Conservation (phyloP, 2,113 vertebrate species). For the Gallinago media region DNA sequence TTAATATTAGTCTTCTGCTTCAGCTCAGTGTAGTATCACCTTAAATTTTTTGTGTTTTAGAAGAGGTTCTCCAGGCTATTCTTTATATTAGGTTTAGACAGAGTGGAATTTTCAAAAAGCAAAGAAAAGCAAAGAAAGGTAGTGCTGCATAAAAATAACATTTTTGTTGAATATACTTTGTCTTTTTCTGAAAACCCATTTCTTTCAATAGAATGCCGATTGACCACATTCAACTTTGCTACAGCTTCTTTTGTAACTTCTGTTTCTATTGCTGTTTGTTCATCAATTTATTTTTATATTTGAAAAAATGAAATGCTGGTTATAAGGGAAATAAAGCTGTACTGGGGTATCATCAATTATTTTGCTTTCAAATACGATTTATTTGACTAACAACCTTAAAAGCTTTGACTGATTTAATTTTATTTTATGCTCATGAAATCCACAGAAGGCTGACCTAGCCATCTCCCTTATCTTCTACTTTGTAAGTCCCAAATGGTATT, state of each 20-base stretch:
- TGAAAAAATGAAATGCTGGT: slow-evolving; percentile 63
- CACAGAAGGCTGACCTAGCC: slow-evolving; percentile 57
- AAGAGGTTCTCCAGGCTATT: not conserved
- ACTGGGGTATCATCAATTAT: slow-evolving; percentile 43
- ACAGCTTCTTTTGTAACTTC: not conserved
- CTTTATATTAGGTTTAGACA: not conserved
- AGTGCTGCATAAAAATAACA: not conserved
- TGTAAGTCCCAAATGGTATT: slow-evolving; percentile 14
- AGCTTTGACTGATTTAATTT: slow-evolving; percentile 75
- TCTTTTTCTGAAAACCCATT: not conserved
- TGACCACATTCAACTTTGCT: not conserved
- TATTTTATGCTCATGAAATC: slow-evolving; percentile 65
- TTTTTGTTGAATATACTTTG: not conserved
- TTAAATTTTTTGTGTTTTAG: not conserved
- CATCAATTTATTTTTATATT: slow-evolving; percentile 54
- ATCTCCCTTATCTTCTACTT: slow-evolving; percentile 20
- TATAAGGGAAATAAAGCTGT: slow-evolving; percentile 61
- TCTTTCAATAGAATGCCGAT: not conserved
- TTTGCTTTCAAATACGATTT: slow-evolving; percentile 67
- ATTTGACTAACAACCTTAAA: slow-evolving; percentile 75
- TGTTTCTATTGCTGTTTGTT: not conserved
- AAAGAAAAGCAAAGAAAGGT: not conserved
- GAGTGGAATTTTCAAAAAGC: not conserved
- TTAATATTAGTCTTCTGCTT: not conserved
- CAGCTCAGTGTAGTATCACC: not conserved